A percentile compares a stretch with the other conserved stretches of the same genome.
These are phyloP conservation scores for Tiliqua scincoides DNA, from an alignment of 2,113 vertebrate genomes.

Conservation along the genomic window DNA sequence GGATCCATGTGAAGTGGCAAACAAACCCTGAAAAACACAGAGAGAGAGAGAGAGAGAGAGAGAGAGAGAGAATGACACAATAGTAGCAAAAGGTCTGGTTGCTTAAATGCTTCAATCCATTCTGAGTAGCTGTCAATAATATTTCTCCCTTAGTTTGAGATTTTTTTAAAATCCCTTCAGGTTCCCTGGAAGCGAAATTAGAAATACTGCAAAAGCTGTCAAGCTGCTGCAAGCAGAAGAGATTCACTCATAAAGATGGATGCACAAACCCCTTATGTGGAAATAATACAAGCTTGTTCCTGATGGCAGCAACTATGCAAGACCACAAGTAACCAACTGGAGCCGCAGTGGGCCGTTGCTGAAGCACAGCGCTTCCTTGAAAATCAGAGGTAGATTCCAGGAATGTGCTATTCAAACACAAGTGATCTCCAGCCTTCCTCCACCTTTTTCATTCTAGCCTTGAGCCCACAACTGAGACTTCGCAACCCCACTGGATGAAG, in stretches of 20 bases:
- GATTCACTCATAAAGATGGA: slow-evolving; percentile 7
- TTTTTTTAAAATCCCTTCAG: background rate
- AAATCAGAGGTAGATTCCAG: background rate
- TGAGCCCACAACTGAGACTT: too few species aligned
- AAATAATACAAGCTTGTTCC: slow-evolving; percentile 15
- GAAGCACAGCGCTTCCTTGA: background rate
- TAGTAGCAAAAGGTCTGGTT: background rate
- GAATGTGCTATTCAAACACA: background rate
- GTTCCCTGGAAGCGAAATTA: slow-evolving; percentile 14
- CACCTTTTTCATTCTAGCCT: too few species aligned
- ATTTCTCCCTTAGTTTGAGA: background rate
- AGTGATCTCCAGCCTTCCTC: too few species aligned
- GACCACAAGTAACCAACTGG: background rate
- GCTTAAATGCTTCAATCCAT: background rate
- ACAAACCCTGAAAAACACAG: background rate
- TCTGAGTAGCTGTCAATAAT: background rate
- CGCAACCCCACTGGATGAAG: too few species aligned
- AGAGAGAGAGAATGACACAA: background rate
- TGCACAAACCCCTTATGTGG: background rate
- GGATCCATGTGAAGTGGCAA: background rate
- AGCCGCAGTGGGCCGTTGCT: background rate
- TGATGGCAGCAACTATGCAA: background rate
- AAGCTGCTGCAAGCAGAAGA: slow-evolving; percentile 2
- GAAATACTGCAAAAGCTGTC: slow-evolving; percentile 10
- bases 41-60: background rate